Evolutionary conservation across 2,888 invertebrate species (phyloP).

Genomic region (Cantharis lateralis): DNA sequence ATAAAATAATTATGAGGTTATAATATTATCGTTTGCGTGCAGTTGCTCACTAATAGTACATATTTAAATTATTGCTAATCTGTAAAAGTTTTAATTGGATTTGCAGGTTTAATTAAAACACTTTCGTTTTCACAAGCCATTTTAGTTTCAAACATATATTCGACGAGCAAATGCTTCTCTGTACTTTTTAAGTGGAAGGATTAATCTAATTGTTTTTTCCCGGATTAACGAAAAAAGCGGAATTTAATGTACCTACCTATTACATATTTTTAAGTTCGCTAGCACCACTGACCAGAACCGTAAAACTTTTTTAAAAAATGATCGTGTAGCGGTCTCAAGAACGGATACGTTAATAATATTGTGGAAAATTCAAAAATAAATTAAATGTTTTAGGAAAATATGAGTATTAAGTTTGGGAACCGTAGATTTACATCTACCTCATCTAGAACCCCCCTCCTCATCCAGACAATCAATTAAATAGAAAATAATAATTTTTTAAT

Average conservation of each 20-base stretch:
- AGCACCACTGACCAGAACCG: neutral
- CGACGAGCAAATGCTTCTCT: neutral
- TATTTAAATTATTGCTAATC: conserved; percentile 4
- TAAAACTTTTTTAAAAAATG: no score
- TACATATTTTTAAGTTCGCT: neutral
- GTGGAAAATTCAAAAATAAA: no score
- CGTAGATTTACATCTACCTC: no score
- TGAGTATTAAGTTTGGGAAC: no score
- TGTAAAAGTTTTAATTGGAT: conserved; percentile 4
- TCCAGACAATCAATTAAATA: no score
- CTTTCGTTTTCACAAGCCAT: neutral
- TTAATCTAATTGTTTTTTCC: neutral
- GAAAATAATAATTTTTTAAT: no score
- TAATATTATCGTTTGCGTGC: neutral
- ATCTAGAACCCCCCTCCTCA: no score
- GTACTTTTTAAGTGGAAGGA: neutral
- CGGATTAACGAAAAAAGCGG: neutral
- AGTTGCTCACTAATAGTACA: neutral
- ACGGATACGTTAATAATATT: no score
- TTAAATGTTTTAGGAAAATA: no score
- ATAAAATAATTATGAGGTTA: neutral
- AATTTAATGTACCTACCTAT: neutral
- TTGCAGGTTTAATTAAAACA: neutral
- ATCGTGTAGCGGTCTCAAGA: no score
- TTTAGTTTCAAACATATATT: neutral